These are phyloP conservation scores for Drosophila merina DNA, from an alignment of 2,888 invertebrate species.

Conservation along the genomic window DNA sequence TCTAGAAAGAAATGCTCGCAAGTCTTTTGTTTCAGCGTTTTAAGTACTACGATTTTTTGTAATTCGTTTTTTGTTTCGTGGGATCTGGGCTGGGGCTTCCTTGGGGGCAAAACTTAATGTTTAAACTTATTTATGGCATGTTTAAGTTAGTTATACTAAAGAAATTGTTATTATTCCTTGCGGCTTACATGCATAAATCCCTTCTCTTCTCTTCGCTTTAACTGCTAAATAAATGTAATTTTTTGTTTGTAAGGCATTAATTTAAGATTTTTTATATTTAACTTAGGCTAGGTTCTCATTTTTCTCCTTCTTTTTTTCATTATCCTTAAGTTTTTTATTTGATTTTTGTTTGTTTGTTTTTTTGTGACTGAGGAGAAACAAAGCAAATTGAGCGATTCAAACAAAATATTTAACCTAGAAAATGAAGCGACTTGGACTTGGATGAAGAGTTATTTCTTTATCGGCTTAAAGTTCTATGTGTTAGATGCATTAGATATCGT, in stretches of 20 bases:
- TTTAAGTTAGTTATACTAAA: conserved; percentile 75
- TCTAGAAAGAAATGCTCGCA: conserved; percentile 50
- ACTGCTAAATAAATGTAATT: conserved; percentile 50
- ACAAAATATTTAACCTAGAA: conserved; percentile 10
- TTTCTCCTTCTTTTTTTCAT: conserved; percentile 11
- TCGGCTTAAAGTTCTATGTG: conserved; percentile 57
- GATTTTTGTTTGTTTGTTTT: conserved; percentile 4
- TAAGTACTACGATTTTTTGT: conserved; percentile 55
- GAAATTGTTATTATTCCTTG: conserved; percentile 33
- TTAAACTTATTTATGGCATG: conserved; percentile 74
- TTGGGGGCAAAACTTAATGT: conserved; percentile 51
- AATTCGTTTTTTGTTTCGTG: too few species aligned
- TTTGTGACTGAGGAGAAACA: conserved; percentile 22
- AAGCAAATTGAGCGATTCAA: conserved; percentile 32
- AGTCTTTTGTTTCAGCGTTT: conserved; percentile 67
- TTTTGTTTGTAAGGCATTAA: conserved; percentile 69
- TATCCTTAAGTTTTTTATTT: conserved; percentile 13
- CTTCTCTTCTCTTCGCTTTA: conserved; percentile 23
- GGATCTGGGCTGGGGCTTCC: conserved; percentile 3
- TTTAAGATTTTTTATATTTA: conserved; percentile 50
- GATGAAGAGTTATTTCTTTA: conserved; percentile 10
- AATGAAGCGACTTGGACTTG: conserved; percentile 58
- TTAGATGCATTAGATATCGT: conserved; percentile 52
- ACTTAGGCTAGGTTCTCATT: conserved; percentile 27
- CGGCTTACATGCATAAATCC: conserved; percentile 39